Percentiles rank a stretch among this genome's conserved stretches.
Conservation (phyloP, 2,113 vertebrate genomes). For the Urocynchramus pylzowi region DNA sequence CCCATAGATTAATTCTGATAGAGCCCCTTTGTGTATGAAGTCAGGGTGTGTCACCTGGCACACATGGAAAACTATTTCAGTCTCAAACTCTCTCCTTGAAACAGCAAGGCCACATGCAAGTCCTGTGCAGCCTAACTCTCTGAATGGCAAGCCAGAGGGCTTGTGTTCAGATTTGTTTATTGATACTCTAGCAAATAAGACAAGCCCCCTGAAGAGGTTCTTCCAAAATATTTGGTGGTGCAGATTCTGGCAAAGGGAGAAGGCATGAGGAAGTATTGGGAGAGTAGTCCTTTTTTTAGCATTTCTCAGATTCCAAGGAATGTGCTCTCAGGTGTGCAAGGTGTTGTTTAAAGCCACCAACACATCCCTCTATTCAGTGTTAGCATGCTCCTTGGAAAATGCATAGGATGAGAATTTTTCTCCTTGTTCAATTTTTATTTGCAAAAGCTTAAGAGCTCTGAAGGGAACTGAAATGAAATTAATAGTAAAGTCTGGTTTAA, state of each 20-base stretch:
- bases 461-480: not conserved
- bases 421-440: not conserved
- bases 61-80: not conserved
- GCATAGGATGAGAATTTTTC: not conserved
- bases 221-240: rapidly evolving
- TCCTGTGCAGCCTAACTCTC: not conserved
- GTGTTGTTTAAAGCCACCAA: not conserved
- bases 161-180: not conserved
- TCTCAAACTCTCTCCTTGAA: not conserved
- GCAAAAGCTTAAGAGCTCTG: not conserved
- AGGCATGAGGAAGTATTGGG: not conserved
- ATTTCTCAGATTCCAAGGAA: not conserved
- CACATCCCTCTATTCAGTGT: not conserved
- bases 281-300: not conserved
- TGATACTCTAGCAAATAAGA: not conserved
- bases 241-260: not conserved
- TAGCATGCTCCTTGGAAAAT: not conserved
- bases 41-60: not conserved
- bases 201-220: not conserved
- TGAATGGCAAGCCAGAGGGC: not conserved
- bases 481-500: not conserved
- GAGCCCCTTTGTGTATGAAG: not conserved
- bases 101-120: not conserved
- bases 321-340: not conserved
- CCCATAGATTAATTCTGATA: not conserved